Percentiles rank a stretch among this genome's conserved stretches.
Evolutionary conservation across 1,140 invertebrate species (phyloP).

Genomic region (Drosophila pseudoananassae): DNA sequence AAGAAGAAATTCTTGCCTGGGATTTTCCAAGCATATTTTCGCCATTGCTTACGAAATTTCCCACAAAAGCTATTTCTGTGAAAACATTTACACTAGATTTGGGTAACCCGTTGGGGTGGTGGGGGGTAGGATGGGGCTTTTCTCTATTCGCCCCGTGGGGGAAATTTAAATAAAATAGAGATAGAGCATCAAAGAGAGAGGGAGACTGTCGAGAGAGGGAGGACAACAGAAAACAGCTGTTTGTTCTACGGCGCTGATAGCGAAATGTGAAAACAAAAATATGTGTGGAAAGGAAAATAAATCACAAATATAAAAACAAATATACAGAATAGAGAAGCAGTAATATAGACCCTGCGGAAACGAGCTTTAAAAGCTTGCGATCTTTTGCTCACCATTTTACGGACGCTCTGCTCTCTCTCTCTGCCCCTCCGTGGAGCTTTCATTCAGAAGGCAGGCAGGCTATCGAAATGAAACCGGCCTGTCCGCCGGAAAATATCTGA

Average conservation of each 20-base stretch:
- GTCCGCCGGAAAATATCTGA: constrained; percentile 56
- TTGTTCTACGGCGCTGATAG: constrained; percentile 41
- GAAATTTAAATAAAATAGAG: constrained; percentile 1
- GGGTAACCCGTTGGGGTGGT: constrained; percentile 14
- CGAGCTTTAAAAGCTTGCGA: constrained; percentile 64
- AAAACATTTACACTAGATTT: constrained; percentile 60
- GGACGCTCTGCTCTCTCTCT: constrained; percentile 16
- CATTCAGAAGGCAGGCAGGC: constrained; percentile 43
- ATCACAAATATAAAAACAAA: constrained; percentile 41
- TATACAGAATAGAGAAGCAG: constrained; percentile 12
- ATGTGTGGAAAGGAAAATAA: constrained; percentile 32
- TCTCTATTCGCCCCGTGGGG: background rate
- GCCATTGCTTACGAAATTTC: constrained; percentile 74
- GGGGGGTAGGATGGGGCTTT: background rate
- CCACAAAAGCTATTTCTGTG: constrained; percentile 58
- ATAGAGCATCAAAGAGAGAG: constrained; percentile 4
- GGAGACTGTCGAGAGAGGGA: background rate
- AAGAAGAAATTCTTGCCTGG: constrained; percentile 44
- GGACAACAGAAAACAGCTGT: constrained; percentile 77
- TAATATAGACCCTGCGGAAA: constrained; percentile 19
- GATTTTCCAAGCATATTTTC: constrained; percentile 60
- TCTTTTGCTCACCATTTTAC: constrained; percentile 19
- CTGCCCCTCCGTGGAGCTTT: constrained; percentile 49
- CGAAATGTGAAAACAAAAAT: constrained; percentile 44
- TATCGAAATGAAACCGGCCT: constrained; percentile 58